These are phyloP conservation scores for Sturmia bella DNA, from an alignment of 2,888 invertebrate genomes.

Conservation along the genomic window DNA sequence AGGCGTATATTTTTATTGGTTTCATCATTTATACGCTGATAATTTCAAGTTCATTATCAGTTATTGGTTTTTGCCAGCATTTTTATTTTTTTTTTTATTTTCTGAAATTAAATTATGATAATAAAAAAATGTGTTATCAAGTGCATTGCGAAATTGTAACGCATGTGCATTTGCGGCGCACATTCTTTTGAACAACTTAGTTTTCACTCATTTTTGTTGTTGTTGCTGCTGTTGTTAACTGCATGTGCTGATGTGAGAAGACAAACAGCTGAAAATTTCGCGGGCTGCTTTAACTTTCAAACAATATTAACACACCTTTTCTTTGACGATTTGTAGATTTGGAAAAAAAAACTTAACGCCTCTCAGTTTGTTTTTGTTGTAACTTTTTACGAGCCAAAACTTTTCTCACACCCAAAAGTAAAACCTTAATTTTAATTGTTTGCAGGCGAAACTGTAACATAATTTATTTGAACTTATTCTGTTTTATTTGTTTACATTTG, in stretches of 20 bases:
- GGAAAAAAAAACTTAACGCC: slow-evolving; percentile 28
- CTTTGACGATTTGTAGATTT: slow-evolving; percentile 3
- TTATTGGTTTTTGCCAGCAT: background rate
- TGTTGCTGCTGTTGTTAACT: no score
- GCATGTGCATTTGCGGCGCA: slow-evolving; percentile 45
- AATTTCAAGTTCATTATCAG: slow-evolving; percentile 61
- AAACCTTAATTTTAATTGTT: slow-evolving; percentile 43
- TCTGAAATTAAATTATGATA: slow-evolving; percentile 7
- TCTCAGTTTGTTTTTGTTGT: slow-evolving; percentile 21
- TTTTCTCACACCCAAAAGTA: slow-evolving; percentile 28
- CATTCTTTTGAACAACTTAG: background rate
- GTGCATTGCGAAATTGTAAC: slow-evolving; percentile 26
- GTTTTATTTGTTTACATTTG: no score
- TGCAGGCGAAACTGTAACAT: no score
- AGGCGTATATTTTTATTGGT: slow-evolving; percentile 1
- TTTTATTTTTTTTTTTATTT: slow-evolving; percentile 14
- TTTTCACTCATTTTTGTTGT: background rate
- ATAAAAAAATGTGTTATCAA: slow-evolving; percentile 44
- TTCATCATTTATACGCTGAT: background rate
- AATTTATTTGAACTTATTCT: no score
- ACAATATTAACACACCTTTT: slow-evolving; percentile 36
- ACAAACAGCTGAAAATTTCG: background rate
- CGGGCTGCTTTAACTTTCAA: slow-evolving; percentile 4
- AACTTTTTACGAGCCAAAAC: background rate
- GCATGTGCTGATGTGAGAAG: background rate